Conservation (phyloP, 2,797 vertebrate species). For the Potorous gilbertii region DNA sequence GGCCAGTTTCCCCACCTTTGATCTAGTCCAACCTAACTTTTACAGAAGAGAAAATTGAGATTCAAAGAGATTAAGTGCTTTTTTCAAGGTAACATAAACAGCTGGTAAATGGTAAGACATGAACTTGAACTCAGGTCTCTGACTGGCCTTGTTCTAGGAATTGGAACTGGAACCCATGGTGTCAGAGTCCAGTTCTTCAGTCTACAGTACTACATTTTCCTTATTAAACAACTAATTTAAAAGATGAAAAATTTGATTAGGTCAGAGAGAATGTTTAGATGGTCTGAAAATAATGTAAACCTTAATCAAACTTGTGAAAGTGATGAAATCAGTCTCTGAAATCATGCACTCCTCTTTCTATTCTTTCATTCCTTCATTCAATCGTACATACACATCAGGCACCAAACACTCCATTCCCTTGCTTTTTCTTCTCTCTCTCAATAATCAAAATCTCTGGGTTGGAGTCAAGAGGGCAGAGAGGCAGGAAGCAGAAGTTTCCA, state of each 20-base stretch:
- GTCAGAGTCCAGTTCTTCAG: not conserved
- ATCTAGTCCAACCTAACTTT: not conserved
- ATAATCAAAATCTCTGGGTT: not conserved
- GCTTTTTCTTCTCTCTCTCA: too few species aligned
- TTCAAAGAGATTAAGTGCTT: not conserved
- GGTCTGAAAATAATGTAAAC: not conserved
- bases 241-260: slow-evolving; percentile 23
- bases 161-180: not conserved
- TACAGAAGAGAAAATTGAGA: not conserved
- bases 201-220: not conserved
- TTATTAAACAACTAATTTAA: slow-evolving; percentile 4
- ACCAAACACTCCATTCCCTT: not conserved
- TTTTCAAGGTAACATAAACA: not conserved
- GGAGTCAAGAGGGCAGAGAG: not conserved
- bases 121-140: not conserved
- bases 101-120: not conserved
- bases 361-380: not conserved
- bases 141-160: not conserved
- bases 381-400: not conserved
- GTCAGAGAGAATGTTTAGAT: slow-evolving; percentile 1
- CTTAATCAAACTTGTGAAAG: slow-evolving; percentile 13
- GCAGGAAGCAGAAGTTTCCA: not conserved
- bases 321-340: slow-evolving; percentile 13
- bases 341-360: not conserved
- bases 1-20: too few species aligned